Percentiles rank a stretch among this genome's conserved stretches.
Evolutionary conservation across 2,113 vertebrate species (phyloP).

Genomic region (Rhabdornis inornatus): DNA sequence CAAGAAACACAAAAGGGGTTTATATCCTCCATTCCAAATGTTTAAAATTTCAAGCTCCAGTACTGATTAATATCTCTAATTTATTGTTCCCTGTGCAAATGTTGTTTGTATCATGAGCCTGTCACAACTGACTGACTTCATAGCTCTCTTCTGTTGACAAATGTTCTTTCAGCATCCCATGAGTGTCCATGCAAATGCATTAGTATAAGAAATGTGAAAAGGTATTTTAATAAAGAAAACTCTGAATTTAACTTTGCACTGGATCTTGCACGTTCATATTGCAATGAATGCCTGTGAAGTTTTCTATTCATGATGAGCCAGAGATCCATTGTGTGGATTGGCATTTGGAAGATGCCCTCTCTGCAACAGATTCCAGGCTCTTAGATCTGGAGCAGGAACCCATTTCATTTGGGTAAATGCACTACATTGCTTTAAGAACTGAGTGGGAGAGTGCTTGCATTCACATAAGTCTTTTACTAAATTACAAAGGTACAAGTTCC

Average conservation of each 20-base stretch:
- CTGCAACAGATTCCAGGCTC: background rate
- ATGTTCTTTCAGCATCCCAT: background rate
- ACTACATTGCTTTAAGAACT: background rate
- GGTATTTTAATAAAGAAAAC: conserved; percentile 73
- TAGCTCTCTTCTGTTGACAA: background rate
- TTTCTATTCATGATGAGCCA: background rate
- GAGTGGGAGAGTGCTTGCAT: background rate
- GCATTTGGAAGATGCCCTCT: background rate
- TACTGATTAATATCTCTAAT: conserved; percentile 64
- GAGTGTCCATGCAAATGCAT: background rate
- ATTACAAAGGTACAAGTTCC: background rate
- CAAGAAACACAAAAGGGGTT: conserved; percentile 7
- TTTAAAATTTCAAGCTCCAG: conserved; percentile 20
- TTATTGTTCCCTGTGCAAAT: conserved; percentile 70
- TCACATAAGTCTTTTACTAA: background rate
- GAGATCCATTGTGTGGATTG: background rate
- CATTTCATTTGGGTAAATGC: background rate
- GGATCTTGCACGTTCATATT: conserved; percentile 25
- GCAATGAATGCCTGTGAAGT: background rate
- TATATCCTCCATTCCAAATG: background rate
- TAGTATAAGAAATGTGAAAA: conserved; percentile 35
- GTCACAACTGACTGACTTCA: background rate
- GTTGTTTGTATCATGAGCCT: conserved; percentile 23
- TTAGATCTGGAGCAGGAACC: background rate
- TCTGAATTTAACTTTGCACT: conserved; percentile 53